phyloP scores from a whole-genome alignment of 2,888 invertebrate species.

The Cactoblastis cactorum region DNA sequence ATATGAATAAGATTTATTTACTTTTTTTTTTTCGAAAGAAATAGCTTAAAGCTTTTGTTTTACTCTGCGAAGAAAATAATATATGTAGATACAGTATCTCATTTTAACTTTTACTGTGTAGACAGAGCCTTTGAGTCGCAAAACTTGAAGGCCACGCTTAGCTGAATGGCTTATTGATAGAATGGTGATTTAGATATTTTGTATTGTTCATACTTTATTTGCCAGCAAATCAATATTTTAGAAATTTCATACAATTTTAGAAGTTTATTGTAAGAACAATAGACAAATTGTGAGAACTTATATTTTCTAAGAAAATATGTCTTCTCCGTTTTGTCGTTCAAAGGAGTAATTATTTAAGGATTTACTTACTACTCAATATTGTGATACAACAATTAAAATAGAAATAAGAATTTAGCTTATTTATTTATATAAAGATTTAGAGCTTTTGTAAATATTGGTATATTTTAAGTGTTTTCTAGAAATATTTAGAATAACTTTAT shows the following conservation, averaged over 20 bases:
- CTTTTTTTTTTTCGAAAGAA: too few relatives aligned
- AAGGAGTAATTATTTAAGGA: constrained; percentile 16
- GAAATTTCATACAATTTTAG: neutral
- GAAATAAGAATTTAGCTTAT: constrained; percentile 20
- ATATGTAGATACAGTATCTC: too few relatives aligned
- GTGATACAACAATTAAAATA: constrained; percentile 47
- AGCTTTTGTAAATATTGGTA: constrained; percentile 19
- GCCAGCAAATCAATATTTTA: too few relatives aligned
- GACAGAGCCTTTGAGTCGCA: too few relatives aligned
- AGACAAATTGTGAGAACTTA: constrained; percentile 65
- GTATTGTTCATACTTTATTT: too few relatives aligned
- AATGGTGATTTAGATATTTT: too few relatives aligned
- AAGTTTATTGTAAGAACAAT: neutral
- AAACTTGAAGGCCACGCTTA: too few relatives aligned
- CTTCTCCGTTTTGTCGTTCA: constrained; percentile 67
- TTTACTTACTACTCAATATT: constrained; percentile 43
- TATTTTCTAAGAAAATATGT: constrained; percentile 71
- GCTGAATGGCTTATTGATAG: too few relatives aligned
- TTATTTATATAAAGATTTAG: constrained; percentile 14
- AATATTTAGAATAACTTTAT: constrained; percentile 11
- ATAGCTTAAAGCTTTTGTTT: too few relatives aligned
- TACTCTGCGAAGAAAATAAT: too few relatives aligned
- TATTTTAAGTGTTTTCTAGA: constrained; percentile 10
- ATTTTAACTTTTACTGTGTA: too few relatives aligned
- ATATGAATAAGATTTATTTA: too few relatives aligned